Percentiles rank a stretch among this genome's conserved stretches.
Evolutionary conservation across 2,113 vertebrate species (phyloP).

Genomic region (Puffinus mauretanicus): DNA sequence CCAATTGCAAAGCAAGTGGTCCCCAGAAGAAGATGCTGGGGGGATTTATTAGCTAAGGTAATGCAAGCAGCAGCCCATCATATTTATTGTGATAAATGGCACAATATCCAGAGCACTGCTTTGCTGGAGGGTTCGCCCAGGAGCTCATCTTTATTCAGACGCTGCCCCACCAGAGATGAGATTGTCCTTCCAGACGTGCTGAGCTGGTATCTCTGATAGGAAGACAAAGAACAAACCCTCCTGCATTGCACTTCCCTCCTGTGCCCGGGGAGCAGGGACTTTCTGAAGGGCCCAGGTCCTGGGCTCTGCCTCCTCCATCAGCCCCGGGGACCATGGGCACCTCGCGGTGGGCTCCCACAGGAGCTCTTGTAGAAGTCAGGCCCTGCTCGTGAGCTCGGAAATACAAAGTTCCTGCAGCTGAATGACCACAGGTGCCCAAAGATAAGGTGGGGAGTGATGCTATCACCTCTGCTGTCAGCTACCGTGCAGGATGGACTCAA

Average conservation of each 20-base stretch:
- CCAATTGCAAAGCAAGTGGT: not conserved
- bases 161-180: not conserved
- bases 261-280: accelerated
- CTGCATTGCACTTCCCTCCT: not conserved
- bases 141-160: constrained; percentile 60
- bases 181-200: constrained; percentile 36
- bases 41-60: constrained; percentile 16
- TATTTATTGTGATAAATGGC: constrained; percentile 53
- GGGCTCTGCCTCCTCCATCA: not conserved
- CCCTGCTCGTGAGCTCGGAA: not conserved
- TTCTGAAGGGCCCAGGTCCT: not conserved
- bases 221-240: not conserved
- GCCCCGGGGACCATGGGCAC: accelerated
- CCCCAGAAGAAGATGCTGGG: not conserved
- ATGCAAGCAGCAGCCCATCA: not conserved
- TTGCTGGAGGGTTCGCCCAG: not conserved
- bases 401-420: not conserved
- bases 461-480: not conserved
- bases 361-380: not conserved
- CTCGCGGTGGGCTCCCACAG: accelerated
- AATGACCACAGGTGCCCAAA: not conserved
- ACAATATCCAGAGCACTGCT: constrained; percentile 18
- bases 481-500: not conserved
- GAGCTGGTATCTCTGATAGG: constrained; percentile 6
- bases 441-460: not conserved